A percentile compares a stretch with the other conserved stretches of the same genome.
Evolutionary conservation across 2,113 vertebrate genomes (phyloP).

Genomic region (Origma solitaria): DNA sequence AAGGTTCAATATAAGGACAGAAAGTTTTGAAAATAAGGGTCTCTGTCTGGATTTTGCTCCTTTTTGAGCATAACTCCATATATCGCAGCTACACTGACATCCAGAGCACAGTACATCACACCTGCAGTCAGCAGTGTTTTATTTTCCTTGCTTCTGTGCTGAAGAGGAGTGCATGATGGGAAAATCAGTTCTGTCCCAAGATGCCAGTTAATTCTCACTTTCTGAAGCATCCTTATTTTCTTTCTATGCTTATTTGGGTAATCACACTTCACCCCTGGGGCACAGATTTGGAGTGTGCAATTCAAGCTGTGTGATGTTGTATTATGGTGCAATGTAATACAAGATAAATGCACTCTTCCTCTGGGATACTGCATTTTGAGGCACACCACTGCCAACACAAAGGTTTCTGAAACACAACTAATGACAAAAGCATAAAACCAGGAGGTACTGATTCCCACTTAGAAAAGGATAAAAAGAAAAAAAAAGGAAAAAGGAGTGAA

Average conservation of each 20-base stretch:
- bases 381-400: neutral
- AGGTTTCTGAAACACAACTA: neutral
- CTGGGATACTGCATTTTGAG: neutral
- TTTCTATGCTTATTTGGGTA: neutral
- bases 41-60: neutral
- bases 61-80: neutral
- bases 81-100: neutral
- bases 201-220: neutral
- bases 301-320: neutral
- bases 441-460: neutral
- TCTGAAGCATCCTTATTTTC: neutral
- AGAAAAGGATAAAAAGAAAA: neutral
- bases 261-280: neutral
- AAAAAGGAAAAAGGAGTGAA: neutral
- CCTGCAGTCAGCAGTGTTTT: neutral
- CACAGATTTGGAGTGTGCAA: neutral
- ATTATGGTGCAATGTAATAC: neutral
- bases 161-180: neutral
- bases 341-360: neutral
- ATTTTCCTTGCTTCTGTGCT: neutral
- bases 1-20: neutral
- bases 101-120: neutral
- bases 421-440: neutral
- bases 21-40: neutral
- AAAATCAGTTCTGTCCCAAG: neutral